These are phyloP conservation scores for Zygothrica quintamaculata DNA, from an alignment of 2,888 invertebrate genomes.

Conservation along the genomic window DNA sequence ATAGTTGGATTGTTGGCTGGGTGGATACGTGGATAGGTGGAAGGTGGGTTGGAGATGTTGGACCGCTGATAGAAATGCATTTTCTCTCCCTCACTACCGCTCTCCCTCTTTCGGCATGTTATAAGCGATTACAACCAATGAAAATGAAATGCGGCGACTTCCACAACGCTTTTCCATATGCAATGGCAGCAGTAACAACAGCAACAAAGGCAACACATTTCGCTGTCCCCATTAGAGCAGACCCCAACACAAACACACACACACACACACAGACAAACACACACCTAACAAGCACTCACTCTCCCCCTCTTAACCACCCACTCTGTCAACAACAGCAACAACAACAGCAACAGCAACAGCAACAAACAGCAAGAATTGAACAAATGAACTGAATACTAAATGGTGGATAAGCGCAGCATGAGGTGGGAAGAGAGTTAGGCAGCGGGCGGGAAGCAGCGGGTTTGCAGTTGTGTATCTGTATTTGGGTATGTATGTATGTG, in stretches of 20 bases:
- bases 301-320: neutral
- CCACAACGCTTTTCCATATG: slow-evolving; percentile 50
- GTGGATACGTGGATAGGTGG: neutral
- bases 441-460: slow-evolving; percentile 18
- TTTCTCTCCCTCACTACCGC: no score
- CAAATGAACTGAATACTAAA: slow-evolving; percentile 59
- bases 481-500: slow-evolving; percentile 1
- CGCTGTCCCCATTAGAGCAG: slow-evolving; percentile 55
- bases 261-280: no score
- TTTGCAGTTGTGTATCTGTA: slow-evolving; percentile 18
- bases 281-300: no score
- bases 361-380: slow-evolving; percentile 52
- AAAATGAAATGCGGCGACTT: slow-evolving; percentile 57
- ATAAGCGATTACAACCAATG: slow-evolving; percentile 49
- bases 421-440: neutral
- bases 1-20: no score
- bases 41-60: slow-evolving; percentile 13
- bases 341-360: slow-evolving; percentile 14
- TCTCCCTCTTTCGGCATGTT: no score
- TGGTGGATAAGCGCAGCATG: neutral
- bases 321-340: slow-evolving; percentile 16
- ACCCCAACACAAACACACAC: neutral
- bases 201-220: slow-evolving; percentile 49
- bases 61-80: slow-evolving; percentile 33
- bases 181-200: slow-evolving; percentile 26